Conservation (phyloP, 2,113 vertebrate species). For the Alethe diademata region DNA sequence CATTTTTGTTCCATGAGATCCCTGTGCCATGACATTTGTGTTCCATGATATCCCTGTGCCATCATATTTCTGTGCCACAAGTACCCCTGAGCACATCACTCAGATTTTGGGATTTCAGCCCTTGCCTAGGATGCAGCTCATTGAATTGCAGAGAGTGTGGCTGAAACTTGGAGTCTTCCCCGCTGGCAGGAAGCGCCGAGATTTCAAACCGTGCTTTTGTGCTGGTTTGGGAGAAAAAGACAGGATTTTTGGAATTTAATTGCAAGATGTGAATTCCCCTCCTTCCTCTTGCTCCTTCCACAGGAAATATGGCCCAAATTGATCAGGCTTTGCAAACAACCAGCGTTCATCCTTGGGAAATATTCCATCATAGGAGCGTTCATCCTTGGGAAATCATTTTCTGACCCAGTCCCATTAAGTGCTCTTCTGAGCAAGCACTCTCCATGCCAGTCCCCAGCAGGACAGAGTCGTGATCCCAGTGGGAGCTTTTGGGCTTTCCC, state of each 20-base stretch:
- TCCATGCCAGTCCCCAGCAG: neutral
- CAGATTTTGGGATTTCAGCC: neutral
- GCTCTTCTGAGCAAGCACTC: neutral
- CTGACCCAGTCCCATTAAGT: neutral
- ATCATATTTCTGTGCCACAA: rapidly evolving
- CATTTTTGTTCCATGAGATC: neutral
- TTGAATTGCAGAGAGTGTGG: constrained; percentile 29
- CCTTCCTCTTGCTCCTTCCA: neutral
- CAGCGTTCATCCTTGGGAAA: neutral
- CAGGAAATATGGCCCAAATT: neutral
- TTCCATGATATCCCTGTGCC: rapidly evolving
- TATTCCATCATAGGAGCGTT: neutral
- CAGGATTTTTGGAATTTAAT: neutral
- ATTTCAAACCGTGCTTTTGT: constrained; percentile 35
- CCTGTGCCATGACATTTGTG: rapidly evolving
- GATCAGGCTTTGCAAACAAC: neutral
- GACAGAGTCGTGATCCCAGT: rapidly evolving
- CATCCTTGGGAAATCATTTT: constrained; percentile 16
- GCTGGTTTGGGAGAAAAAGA: neutral
- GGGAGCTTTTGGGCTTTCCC: neutral
- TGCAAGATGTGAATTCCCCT: neutral
- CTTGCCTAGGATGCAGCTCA: neutral
- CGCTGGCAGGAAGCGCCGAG: constrained; percentile 5
- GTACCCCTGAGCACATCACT: neutral
- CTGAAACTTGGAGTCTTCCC: constrained; percentile 35